Conservation (phyloP, 2,888 invertebrate species). For the Mermis nigrescens region DNA sequence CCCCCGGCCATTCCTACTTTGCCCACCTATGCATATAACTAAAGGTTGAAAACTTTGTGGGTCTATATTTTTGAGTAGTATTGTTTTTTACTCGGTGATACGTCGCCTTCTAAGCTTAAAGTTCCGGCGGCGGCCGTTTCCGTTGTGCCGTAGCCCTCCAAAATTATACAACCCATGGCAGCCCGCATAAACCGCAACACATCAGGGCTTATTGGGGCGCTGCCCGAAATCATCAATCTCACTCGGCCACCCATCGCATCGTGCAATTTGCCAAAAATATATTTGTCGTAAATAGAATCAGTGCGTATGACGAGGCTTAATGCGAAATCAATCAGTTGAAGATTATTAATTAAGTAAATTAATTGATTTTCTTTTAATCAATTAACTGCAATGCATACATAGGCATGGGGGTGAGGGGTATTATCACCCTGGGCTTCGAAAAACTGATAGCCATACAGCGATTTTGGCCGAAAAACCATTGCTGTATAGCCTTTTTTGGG, state of each 20-base stretch:
- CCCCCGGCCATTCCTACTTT: too few relatives aligned
- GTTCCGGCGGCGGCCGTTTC: constrained; percentile 48
- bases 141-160: constrained; percentile 33
- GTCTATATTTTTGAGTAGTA: background rate
- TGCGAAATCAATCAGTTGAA: too few relatives aligned
- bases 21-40: background rate
- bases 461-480: too few relatives aligned
- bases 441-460: too few relatives aligned
- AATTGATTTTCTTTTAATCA: too few relatives aligned
- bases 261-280: constrained; percentile 35
- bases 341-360: too few relatives aligned
- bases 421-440: too few relatives aligned
- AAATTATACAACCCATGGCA: constrained; percentile 49
- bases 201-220: constrained; percentile 78
- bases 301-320: constrained; percentile 35
- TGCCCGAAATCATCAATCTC: constrained; percentile 44
- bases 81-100: constrained; percentile 15
- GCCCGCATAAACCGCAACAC: constrained; percentile 81
- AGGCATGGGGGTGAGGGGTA: too few relatives aligned
- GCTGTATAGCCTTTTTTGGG: too few relatives aligned
- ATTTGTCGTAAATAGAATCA: constrained; percentile 34
- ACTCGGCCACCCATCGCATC: constrained; percentile 33
- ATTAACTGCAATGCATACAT: too few relatives aligned
- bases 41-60: too few relatives aligned
- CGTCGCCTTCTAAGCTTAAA: constrained; percentile 34